Evolutionary conservation across 2,888 invertebrate genomes (phyloP).

Genomic region (Ornithoptera alexandrae): DNA sequence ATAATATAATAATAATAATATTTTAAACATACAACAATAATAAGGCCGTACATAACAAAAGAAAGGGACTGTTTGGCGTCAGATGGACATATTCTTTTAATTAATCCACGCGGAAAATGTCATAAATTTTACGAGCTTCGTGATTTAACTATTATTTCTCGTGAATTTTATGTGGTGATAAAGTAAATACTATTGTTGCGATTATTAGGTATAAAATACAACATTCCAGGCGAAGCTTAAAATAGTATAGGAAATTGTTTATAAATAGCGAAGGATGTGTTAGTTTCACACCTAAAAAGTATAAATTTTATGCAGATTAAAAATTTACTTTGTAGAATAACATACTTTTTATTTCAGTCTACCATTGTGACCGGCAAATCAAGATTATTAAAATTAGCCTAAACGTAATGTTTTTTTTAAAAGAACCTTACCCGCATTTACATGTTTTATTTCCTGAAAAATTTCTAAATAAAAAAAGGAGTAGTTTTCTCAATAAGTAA

Average conservation of each 20-base stretch:
- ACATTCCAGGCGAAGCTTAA: constrained; percentile 37
- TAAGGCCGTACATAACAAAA: constrained; percentile 2
- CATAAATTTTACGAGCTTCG: constrained; percentile 75
- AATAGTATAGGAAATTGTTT: constrained; percentile 27
- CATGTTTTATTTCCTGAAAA: too few species aligned
- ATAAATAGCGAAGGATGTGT: too few species aligned
- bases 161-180: constrained; percentile 76
- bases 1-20: background rate
- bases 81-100: constrained; percentile 75
- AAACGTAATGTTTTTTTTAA: too few species aligned
- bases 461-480: too few species aligned
- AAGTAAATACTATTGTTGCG: constrained; percentile 63
- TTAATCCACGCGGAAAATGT: constrained; percentile 73
- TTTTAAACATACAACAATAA: constrained; percentile 1
- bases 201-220: constrained; percentile 48
- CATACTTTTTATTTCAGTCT: too few species aligned
- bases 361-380: too few species aligned
- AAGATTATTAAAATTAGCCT: too few species aligned
- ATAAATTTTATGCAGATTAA: too few species aligned
- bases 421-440: too few species aligned
- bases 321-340: too few species aligned
- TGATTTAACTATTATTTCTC: constrained; percentile 81
- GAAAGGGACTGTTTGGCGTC: constrained; percentile 47
- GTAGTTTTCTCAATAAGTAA: too few species aligned
- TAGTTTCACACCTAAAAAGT: too few species aligned